Evolutionary conservation across 2,113 vertebrate species (phyloP).

Genomic region (Podarcis raffonei): DNA sequence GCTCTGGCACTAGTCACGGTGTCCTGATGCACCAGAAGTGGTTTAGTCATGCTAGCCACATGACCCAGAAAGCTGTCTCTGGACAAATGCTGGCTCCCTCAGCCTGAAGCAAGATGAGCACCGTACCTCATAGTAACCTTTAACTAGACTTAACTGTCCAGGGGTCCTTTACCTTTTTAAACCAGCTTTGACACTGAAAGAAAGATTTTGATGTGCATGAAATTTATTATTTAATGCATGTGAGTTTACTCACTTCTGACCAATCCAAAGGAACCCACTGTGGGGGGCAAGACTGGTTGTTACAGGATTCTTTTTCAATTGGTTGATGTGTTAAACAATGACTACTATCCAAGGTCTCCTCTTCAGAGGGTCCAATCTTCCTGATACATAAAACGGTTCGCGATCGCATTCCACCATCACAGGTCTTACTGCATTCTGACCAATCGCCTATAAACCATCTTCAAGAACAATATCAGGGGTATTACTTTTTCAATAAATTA

Average conservation of each 20-base stretch:
- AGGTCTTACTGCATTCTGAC: constrained; percentile 94
- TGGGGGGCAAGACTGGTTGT: constrained; percentile 96
- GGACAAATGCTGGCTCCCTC: too few relatives aligned
- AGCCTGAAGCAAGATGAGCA: too few relatives aligned
- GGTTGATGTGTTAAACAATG: constrained; percentile 93
- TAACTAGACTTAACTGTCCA: too few relatives aligned
- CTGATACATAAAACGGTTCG: constrained; percentile 93
- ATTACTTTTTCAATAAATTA: constrained; percentile 32
- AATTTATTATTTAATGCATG: constrained; percentile 46
- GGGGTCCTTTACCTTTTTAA: not conserved
- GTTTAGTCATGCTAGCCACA: too few relatives aligned
- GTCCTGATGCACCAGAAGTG: too few relatives aligned
- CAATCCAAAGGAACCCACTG: constrained; percentile 97
- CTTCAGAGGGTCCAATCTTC: constrained; percentile 89
- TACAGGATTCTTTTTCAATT: constrained; percentile 90
- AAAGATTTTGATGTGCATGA: constrained; percentile 38
- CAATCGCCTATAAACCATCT: constrained; percentile 99
- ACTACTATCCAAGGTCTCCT: constrained; percentile 90
- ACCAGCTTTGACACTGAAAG: constrained; percentile 3
- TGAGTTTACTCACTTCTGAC: constrained; percentile 87
- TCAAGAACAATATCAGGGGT: constrained; percentile 38
- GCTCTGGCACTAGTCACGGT: too few relatives aligned
- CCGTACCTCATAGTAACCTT: too few relatives aligned
- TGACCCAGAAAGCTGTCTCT: too few relatives aligned
- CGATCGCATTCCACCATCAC: constrained; percentile 88